These are phyloP conservation scores for Puma concolor DNA, from an alignment of 2,113 vertebrate genomes.

Conservation along the genomic window DNA sequence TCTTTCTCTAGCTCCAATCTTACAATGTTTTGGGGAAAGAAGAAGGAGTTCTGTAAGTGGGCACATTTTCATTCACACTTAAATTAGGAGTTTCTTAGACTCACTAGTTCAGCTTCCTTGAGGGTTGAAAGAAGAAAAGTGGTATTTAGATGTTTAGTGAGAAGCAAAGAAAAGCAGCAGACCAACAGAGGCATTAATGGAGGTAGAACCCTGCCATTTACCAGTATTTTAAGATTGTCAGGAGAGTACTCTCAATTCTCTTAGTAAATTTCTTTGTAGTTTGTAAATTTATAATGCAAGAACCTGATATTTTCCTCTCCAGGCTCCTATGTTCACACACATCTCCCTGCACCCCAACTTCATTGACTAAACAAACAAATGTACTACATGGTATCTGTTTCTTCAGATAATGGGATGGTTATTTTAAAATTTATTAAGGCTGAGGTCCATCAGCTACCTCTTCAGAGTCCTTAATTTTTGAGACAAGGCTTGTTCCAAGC, in stretches of 20 bases:
- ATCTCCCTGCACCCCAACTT: background rate
- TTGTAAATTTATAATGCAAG: background rate
- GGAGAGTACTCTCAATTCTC: background rate
- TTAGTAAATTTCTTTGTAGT: background rate
- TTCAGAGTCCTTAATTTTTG: constrained; percentile 65
- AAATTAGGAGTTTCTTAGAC: background rate
- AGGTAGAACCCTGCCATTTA: background rate
- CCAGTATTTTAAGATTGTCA: background rate
- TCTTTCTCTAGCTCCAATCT: background rate
- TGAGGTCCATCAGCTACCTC: background rate
- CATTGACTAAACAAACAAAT: constrained; percentile 45
- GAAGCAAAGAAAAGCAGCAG: background rate
- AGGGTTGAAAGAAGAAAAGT: background rate
- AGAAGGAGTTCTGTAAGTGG: background rate
- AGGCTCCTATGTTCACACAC: background rate
- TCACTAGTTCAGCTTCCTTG: background rate
- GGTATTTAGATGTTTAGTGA: background rate
- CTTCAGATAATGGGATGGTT: constrained; percentile 56
- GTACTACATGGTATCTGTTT: background rate
- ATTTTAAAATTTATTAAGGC: constrained; percentile 46
- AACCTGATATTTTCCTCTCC: background rate
- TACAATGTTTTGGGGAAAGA: background rate
- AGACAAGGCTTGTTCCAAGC: constrained; percentile 22
- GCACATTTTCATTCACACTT: background rate
- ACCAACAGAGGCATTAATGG: background rate